Evolutionary conservation across 1,140 invertebrate genomes (phyloP).

Genomic region (Rhynchophorus ferrugineus): DNA sequence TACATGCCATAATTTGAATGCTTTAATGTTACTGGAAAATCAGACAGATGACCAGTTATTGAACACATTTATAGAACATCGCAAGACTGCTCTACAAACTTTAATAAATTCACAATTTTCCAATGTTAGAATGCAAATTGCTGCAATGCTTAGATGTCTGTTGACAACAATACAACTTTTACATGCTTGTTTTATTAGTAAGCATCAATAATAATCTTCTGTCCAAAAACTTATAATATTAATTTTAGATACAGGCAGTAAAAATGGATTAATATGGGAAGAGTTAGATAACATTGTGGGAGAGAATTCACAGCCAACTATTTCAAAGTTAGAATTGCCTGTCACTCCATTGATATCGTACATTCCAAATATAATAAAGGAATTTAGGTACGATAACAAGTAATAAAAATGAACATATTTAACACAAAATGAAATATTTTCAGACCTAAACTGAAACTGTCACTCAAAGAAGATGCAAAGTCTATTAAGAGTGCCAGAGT

Average conservation of each 20-base stretch:
- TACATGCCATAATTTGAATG: constrained; percentile 36
- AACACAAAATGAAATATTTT: constrained; percentile 29
- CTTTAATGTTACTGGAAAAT: constrained; percentile 37
- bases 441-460: constrained; percentile 33
- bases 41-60: constrained; percentile 41
- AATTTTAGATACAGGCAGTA: constrained; percentile 37
- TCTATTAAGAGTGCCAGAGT: constrained; percentile 14
- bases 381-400: constrained; percentile 35
- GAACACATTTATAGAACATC: constrained; percentile 44
- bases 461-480: constrained; percentile 1
- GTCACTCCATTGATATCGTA: constrained; percentile 42
- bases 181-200: constrained; percentile 50
- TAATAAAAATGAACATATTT: not conserved
- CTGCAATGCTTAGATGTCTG: constrained; percentile 46
- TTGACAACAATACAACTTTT: constrained; percentile 45
- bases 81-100: constrained; percentile 44
- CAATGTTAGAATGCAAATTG: constrained; percentile 46
- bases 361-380: constrained; percentile 43
- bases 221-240: not conserved
- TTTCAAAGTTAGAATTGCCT: constrained; percentile 43
- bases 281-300: constrained; percentile 42
- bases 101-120: constrained; percentile 45
- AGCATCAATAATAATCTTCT: constrained; percentile 29
- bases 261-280: constrained; percentile 41
- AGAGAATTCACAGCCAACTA: constrained; percentile 40